phyloP scores from a whole-genome alignment of 2,888 invertebrate genomes.

The Microlaimidae sp. region DNA sequence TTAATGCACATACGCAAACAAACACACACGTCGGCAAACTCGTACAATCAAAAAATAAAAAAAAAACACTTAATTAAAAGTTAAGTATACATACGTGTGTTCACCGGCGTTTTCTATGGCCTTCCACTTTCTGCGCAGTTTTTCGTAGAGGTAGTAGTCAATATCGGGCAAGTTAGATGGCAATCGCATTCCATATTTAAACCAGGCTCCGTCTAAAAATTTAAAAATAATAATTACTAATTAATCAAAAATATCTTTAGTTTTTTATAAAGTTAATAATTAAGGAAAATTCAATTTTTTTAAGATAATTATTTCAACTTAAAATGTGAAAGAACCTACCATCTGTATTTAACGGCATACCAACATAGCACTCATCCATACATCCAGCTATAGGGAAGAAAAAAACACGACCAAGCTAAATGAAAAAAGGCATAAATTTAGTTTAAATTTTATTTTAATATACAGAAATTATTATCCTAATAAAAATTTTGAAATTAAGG shows the following conservation, averaged over 20 bases:
- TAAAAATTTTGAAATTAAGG: too few species aligned
- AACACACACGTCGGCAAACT: too few species aligned
- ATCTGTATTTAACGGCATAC: constrained; percentile 49
- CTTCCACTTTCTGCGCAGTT: constrained; percentile 47
- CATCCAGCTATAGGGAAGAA: constrained; percentile 59
- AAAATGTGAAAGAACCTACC: constrained; percentile 42
- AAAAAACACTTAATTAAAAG: too few species aligned
- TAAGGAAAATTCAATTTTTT: too few species aligned
- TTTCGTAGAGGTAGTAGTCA: constrained; percentile 51
- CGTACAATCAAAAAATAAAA: too few species aligned
- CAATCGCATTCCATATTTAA: constrained; percentile 50
- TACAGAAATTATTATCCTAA: too few species aligned
- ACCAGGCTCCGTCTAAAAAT: constrained; percentile 48
- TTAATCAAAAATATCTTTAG: constrained; percentile 16
- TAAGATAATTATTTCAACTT: background rate
- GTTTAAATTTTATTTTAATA: constrained; percentile 1
- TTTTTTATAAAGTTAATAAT: too few species aligned
- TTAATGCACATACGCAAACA: too few species aligned
- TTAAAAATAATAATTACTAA: too few species aligned
- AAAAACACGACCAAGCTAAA: constrained; percentile 45
- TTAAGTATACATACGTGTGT: constrained; percentile 25
- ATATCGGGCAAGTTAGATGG: constrained; percentile 52
- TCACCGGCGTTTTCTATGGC: constrained; percentile 26
- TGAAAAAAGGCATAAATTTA: background rate
- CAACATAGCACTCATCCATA: constrained; percentile 56